A percentile compares a stretch with the other conserved stretches of the same genome.
These are phyloP conservation scores for Oceanodroma leucorhoa DNA, from an alignment of 2,797 vertebrate genomes.

Conservation along the genomic window DNA sequence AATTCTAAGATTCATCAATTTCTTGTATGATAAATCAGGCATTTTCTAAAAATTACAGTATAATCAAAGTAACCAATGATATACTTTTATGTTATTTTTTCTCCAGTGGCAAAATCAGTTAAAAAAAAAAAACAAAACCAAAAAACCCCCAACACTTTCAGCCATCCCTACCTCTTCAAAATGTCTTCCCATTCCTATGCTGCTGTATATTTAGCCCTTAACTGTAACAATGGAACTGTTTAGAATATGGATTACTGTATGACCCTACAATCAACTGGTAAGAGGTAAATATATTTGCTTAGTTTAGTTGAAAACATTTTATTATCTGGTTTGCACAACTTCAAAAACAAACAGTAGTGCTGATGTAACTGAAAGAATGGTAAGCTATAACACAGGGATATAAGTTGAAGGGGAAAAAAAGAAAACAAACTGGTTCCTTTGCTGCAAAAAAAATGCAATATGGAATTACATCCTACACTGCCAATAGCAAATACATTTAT, in stretches of 20 bases:
- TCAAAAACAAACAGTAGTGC: neutral
- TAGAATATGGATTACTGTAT: neutral
- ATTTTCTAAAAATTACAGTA: neutral
- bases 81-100: neutral
- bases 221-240: neutral
- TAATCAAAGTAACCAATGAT: neutral
- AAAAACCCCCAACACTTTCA: neutral
- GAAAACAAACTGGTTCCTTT: neutral
- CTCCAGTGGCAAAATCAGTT: neutral
- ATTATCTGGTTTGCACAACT: neutral
- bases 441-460: neutral
- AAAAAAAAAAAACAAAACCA: no score
- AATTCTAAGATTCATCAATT: neutral
- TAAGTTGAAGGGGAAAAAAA: neutral
- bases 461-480: neutral
- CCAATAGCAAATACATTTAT: neutral
- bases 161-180: neutral
- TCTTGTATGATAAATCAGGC: neutral
- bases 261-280: neutral
- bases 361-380: neutral
- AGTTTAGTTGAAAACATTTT: neutral
- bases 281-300: neutral
- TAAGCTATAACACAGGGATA: neutral
- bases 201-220: neutral
- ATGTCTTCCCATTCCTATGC: neutral